Conservation (phyloP, 2,113 vertebrate genomes). For the Aramus guarauna region DNA sequence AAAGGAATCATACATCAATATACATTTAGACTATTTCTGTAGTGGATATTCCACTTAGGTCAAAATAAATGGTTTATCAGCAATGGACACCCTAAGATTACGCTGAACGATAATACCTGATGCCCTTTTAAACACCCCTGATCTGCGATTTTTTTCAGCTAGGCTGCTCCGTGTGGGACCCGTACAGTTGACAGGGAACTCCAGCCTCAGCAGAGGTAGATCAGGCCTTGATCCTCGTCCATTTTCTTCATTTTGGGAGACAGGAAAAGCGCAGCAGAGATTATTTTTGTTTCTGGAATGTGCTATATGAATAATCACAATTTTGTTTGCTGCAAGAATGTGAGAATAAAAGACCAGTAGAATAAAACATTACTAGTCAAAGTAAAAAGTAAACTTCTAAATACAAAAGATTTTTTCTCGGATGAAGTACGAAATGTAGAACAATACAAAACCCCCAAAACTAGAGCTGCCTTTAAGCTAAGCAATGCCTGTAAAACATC, state of each 20-base stretch:
- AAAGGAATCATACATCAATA: conserved; percentile 13
- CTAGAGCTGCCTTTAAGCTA: background rate
- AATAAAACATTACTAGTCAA: background rate
- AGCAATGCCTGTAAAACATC: background rate
- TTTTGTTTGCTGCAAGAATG: background rate
- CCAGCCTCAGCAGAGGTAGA: background rate
- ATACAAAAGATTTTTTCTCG: background rate
- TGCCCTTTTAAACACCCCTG: background rate
- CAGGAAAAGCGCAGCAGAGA: background rate
- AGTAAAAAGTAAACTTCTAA: background rate
- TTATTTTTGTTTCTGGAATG: background rate
- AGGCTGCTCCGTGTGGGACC: background rate
- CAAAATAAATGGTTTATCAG: background rate
- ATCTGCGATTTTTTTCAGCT: background rate
- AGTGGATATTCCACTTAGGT: background rate
- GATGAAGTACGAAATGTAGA: background rate
- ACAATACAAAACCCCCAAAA: background rate
- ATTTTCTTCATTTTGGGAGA: background rate
- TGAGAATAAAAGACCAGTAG: background rate
- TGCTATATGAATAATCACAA: background rate
- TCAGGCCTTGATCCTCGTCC: background rate
- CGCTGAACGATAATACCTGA: background rate
- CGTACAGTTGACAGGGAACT: background rate
- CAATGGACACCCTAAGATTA: background rate
- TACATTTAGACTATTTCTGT: conserved; percentile 52